Percentiles rank a stretch among this genome's conserved stretches.
These are phyloP conservation scores for Pipistrellus pygmaeus DNA, from an alignment of 2,797 vertebrate genomes.

Conservation along the genomic window DNA sequence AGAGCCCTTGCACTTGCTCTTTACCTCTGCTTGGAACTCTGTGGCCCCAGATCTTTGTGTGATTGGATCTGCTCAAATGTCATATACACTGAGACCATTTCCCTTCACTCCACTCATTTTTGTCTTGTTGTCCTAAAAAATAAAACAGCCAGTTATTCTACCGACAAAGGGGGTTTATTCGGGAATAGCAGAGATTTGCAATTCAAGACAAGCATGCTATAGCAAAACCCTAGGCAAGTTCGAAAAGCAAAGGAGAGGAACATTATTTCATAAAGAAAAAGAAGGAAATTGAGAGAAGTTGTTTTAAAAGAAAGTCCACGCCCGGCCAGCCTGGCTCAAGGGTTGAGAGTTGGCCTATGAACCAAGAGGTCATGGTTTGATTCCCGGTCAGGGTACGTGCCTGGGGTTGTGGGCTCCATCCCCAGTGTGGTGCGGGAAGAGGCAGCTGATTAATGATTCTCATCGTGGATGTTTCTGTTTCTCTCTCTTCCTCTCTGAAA, in stretches of 20 bases:
- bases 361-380: too few species aligned
- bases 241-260: not conserved
- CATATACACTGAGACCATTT: not conserved
- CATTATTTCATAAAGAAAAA: not conserved
- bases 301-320: not conserved
- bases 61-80: not conserved
- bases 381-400: too few species aligned
- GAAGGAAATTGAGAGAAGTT: not conserved
- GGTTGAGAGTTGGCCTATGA: too few species aligned
- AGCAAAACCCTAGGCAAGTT: not conserved
- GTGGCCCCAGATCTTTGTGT: not conserved
- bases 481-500: too few species aligned
- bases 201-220: not conserved
- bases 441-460: too few species aligned
- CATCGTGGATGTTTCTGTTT: too few species aligned
- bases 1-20: not conserved
- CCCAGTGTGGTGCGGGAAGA: too few species aligned
- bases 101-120: not conserved
- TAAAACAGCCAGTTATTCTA: not conserved
- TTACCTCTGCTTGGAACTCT: not conserved
- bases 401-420: too few species aligned
- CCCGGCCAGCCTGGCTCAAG: too few species aligned
- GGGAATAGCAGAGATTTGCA: not conserved
- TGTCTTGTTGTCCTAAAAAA: not conserved
- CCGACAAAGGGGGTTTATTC: not conserved